A percentile compares a stretch with the other conserved stretches of the same genome.
Evolutionary conservation across 2,888 invertebrate genomes (phyloP).

Genomic region (Chydorus sphaericus): DNA sequence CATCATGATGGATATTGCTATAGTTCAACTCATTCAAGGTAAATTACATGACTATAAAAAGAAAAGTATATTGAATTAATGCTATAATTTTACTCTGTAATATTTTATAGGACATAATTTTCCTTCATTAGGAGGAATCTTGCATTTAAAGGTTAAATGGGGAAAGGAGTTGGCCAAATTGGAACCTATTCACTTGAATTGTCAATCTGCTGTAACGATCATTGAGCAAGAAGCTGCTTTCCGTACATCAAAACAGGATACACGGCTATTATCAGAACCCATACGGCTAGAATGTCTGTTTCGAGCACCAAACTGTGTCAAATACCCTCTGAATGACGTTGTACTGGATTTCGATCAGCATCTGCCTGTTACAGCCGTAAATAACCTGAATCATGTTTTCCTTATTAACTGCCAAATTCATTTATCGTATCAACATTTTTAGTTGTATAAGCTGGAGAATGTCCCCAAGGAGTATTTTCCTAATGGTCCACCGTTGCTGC

Average conservation of each 20-base stretch:
- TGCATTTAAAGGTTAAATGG: neutral
- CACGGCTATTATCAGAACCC: neutral
- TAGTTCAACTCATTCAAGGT: neutral
- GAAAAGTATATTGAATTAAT: neutral
- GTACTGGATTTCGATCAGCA: too few species aligned
- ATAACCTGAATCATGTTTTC: too few species aligned
- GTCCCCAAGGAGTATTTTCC: neutral
- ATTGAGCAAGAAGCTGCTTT: conserved; percentile 1
- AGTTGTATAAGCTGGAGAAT: neutral
- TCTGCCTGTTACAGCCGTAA: too few species aligned
- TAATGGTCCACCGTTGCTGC: neutral
- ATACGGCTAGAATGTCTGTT: neutral
- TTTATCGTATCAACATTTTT: too few species aligned
- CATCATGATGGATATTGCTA: conserved; percentile 6
- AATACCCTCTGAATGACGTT: too few species aligned
- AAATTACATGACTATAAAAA: neutral
- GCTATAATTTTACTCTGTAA: neutral
- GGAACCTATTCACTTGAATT: neutral
- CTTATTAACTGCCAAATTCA: too few species aligned
- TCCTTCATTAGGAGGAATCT: neutral
- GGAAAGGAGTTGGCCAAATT: neutral
- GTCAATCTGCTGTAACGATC: neutral
- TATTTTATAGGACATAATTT: neutral
- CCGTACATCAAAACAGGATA: neutral
- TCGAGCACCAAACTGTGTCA: too few species aligned